phyloP scores from a whole-genome alignment of 2,888 invertebrate genomes.

The Aspidiotus destructor region DNA sequence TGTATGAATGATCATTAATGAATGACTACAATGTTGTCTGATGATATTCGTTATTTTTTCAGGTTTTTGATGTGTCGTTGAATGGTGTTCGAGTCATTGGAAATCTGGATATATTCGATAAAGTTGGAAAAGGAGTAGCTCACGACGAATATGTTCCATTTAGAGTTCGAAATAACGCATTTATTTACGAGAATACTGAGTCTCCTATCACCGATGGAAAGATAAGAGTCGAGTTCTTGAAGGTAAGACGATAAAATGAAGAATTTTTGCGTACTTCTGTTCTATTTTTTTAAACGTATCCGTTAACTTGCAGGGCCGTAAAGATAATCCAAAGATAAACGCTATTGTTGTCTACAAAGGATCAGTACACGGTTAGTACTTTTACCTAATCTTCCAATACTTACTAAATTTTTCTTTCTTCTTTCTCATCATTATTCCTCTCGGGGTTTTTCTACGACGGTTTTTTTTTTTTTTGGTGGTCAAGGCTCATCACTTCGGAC shows the following conservation, averaged over 20 bases:
- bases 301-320: conserved; percentile 54
- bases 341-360: conserved; percentile 87
- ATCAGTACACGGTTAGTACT: conserved; percentile 53
- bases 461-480: background rate
- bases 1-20: too few species aligned
- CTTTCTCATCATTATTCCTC: background rate
- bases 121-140: conserved; percentile 85
- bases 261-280: conserved; percentile 33
- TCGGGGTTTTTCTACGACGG: too few species aligned
- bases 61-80: conserved; percentile 83
- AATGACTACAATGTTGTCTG: background rate
- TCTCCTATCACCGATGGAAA: conserved; percentile 15
- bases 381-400: too few species aligned
- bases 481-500: background rate
- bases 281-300: conserved; percentile 35
- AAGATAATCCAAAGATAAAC: conserved; percentile 97
- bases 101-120: conserved; percentile 86
- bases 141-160: conserved; percentile 91
- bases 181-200: conserved; percentile 22
- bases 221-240: conserved; percentile 22
- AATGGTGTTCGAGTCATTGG: conserved; percentile 89
- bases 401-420: background rate
- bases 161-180: conserved; percentile 56
- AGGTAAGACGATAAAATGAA: background rate
- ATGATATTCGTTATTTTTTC: conserved; percentile 35